Evolutionary conservation across 37 sponge, comb jelly and placozoan genomes (phyloP).

Genomic region (Chondrosia reniformis): DNA sequence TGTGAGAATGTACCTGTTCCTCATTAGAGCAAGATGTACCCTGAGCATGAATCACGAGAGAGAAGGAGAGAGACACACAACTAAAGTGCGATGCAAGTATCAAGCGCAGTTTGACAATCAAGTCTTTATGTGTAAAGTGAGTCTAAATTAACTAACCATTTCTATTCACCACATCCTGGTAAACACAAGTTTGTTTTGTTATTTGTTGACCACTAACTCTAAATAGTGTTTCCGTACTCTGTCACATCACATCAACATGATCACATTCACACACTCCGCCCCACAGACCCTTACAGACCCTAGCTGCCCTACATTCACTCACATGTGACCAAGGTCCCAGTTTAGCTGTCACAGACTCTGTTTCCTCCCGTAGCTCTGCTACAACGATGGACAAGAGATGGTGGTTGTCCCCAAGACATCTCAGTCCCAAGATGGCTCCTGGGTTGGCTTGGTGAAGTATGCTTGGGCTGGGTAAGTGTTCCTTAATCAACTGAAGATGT

Average conservation of each 20-base stretch:
- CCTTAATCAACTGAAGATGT: background rate
- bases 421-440: conserved; percentile 39
- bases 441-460: conserved; percentile 76
- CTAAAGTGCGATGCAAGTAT: conserved; percentile 45
- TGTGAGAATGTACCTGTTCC: background rate
- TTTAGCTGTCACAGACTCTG: background rate
- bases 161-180: too few relatives aligned
- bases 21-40: conserved; percentile 51
- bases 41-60: conserved; percentile 72
- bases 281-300: background rate
- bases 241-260: background rate
- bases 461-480: conserved; percentile 89
- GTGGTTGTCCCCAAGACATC: conserved; percentile 67
- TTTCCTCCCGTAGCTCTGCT: conserved; percentile 34
- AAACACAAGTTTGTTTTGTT: too few relatives aligned
- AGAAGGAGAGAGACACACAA: conserved; percentile 50
- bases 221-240: too few relatives aligned
- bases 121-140: conserved; percentile 70
- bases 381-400: conserved; percentile 59
- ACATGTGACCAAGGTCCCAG: background rate
- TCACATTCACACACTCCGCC: background rate
- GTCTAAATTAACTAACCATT: too few relatives aligned
- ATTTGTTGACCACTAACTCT: too few relatives aligned
- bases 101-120: conserved; percentile 60
- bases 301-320: background rate